Base-by-base conservation (phyloP, 1,140 invertebrate genomes). In the Lasioglossum baleicum region DNA sequence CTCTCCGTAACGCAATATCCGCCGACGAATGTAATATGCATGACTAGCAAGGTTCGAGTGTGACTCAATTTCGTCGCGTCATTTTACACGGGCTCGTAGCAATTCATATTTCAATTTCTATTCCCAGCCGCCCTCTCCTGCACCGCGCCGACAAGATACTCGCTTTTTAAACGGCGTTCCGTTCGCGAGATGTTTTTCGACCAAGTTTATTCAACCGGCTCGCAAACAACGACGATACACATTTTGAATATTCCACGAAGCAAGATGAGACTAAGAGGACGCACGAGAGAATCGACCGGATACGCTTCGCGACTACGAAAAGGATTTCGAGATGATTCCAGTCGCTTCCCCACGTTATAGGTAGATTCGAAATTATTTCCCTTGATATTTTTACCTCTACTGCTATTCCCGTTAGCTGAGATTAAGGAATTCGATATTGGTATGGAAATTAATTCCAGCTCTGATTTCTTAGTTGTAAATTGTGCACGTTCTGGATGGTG, bases 61-160 rank as follows among this genome's bases (percentile, higher is more conserved):
- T 35, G 75, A 64, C 68, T 78, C 75, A 78, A 72, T 78, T 78
- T 72, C 68, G 60, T 35, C 17, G 26, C 42, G 67, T 53, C 75
- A 61, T 77, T 77, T 77, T 77, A 77, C 44, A 53, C 26, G n/a
- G 58, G 10, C 63, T 13, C 15, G 58, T 71, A 17, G 65, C 51
- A 44, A 72, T 78, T 78, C 75, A 72, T 64, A 72, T 72, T 72
- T 72, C 75, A 78, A 78, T 78, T 64, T 42, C 68, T 51, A 35
- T 61, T 35, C 40, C 58, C 44, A 20, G 44, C 0, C 44, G 8
- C 2, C 4, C 56, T 26, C 26, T 26, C 0, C 1, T 2, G 26
- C 53, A 48, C 0, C 22, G 22, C 15, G 63, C 0, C 42, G 31
- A 44, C 22, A 8, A n/a, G 48, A 48, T 48, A 13, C 44, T 13